Evolutionary conservation across 1,140 invertebrate species (phyloP).

Genomic region (Heterodera carotae): DNA sequence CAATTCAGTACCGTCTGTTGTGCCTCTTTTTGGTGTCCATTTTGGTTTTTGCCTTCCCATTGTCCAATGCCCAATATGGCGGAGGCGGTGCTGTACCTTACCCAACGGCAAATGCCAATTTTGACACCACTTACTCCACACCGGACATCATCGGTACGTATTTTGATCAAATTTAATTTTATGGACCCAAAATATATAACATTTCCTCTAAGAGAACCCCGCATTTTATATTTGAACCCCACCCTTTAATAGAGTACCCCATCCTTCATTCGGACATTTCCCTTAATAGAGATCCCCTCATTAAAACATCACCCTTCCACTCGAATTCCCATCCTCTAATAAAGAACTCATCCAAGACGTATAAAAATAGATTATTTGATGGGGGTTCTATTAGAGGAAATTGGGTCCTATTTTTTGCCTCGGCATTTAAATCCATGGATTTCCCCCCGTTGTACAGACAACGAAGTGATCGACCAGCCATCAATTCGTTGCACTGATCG

Average conservation of each 20-base stretch:
- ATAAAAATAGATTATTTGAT: no score
- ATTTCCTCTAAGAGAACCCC: no score
- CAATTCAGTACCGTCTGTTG: background rate
- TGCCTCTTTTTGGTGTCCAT: no score
- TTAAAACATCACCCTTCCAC: no score
- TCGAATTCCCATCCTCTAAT: no score
- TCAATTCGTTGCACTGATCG: slow-evolving; percentile 32
- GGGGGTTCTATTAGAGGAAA: no score
- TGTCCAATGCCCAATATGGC: background rate
- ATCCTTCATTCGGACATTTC: no score
- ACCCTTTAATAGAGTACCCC: no score
- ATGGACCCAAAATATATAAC: background rate
- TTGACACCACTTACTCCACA: background rate
- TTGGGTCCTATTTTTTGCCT: no score
- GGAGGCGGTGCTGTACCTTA: background rate
- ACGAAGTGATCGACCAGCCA: slow-evolving; percentile 36
- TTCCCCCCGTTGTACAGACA: slow-evolving; percentile 28
- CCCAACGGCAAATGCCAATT: slow-evolving; percentile 1
- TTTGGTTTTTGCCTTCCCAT: background rate
- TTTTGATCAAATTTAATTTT: background rate
- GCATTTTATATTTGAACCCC: no score
- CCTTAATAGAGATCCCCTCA: no score
- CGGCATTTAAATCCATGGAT: background rate
- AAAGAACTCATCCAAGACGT: no score
- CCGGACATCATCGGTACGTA: background rate